phyloP scores from a whole-genome alignment of 2,113 vertebrate species.

The Oncorhynchus nerka region DNA sequence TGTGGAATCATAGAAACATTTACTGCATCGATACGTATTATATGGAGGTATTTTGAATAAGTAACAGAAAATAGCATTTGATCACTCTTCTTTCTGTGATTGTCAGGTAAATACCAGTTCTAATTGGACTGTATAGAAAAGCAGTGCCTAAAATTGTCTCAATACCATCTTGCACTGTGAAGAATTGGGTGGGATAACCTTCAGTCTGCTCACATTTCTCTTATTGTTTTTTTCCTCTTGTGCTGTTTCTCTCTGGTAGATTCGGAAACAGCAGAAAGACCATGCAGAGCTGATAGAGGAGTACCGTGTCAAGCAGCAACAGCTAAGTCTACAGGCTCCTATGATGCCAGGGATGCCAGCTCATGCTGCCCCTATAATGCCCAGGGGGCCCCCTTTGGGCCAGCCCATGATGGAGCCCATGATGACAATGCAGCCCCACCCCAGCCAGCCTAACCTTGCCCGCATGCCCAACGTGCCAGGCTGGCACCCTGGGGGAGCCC shows the following conservation, averaged over 20 bases:
- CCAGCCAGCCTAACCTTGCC: constrained; percentile 58
- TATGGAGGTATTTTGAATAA: too few species aligned
- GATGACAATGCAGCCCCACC: constrained; percentile 65
- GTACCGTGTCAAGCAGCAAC: constrained; percentile 87
- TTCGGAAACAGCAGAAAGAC: constrained; percentile 97
- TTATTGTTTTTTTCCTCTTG: background rate
- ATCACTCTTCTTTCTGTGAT: too few species aligned
- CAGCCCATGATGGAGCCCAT: constrained; percentile 41
- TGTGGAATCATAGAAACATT: too few species aligned
- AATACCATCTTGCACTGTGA: too few species aligned
- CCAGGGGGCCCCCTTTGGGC: too few species aligned
- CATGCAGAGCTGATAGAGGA: constrained; percentile 94
- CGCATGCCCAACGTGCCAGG: constrained; percentile 68
- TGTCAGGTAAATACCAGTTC: too few species aligned
- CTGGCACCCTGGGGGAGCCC: constrained; percentile 73
- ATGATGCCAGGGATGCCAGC: constrained; percentile 61
- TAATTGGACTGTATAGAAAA: too few species aligned
- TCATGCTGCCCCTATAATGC: constrained; percentile 51
- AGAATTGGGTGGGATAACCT: too few species aligned
- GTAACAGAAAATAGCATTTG: too few species aligned
- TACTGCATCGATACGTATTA: too few species aligned
- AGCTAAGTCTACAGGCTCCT: constrained; percentile 58
- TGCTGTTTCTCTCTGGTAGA: constrained; percentile 66
- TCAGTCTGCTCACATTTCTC: too few species aligned
- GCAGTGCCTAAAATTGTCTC: too few species aligned